Conservation (phyloP, 2,888 invertebrate species). For the Petrophora chlorosata region DNA sequence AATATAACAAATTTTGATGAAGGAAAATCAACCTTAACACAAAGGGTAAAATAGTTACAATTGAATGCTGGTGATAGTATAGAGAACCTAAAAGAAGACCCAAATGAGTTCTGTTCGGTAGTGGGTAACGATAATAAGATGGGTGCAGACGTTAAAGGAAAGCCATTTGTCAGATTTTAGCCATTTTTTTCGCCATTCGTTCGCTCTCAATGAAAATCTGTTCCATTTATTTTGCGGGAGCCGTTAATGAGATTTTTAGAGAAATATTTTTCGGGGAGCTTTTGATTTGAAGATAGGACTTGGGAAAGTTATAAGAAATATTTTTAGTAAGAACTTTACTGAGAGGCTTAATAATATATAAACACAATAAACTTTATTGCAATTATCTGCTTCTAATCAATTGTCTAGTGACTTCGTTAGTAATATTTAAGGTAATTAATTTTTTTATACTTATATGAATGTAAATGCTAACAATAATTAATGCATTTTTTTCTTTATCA, state of each 20-base stretch:
- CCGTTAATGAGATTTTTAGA: constrained; percentile 69
- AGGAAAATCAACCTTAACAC: constrained; percentile 47
- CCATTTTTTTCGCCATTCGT: constrained; percentile 79
- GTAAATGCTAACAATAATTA: too few relatives aligned
- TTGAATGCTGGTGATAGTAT: constrained; percentile 42
- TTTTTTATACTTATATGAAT: too few relatives aligned
- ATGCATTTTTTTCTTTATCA: too few relatives aligned
- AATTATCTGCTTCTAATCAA: too few relatives aligned
- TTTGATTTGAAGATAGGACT: constrained; percentile 29
- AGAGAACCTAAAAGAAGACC: constrained; percentile 67
- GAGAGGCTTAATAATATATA: too few relatives aligned
- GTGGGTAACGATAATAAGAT: constrained; percentile 83
- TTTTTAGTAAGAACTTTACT: background rate
- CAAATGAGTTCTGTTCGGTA: constrained; percentile 82
- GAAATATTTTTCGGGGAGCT: constrained; percentile 41
- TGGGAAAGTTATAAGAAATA: background rate
- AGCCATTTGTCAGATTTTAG: constrained; percentile 82
- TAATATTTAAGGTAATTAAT: too few relatives aligned
- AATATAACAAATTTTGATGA: constrained; percentile 42
- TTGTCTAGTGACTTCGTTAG: too few relatives aligned
- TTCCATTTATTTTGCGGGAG: constrained; percentile 75
- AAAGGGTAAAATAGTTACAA: constrained; percentile 40
- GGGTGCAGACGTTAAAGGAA: constrained; percentile 84
- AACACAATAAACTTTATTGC: too few relatives aligned
- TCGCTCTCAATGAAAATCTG: constrained; percentile 79